phyloP scores from a whole-genome alignment of 2,797 vertebrate genomes.

The Smutsia gigantea region DNA sequence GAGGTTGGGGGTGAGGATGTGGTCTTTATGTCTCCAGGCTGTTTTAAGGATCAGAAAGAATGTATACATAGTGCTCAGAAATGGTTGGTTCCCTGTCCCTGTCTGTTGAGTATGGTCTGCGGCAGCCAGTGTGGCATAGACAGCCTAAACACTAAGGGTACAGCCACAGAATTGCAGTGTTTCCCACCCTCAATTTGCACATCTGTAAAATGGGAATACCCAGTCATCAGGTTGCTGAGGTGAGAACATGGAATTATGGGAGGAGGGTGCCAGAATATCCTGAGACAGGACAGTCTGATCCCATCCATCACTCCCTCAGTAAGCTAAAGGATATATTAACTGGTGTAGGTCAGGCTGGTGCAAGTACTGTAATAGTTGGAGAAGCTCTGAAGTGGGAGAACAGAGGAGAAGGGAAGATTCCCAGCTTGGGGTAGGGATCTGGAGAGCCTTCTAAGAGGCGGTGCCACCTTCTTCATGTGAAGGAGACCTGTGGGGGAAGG shows the following conservation, averaged over 20 bases:
- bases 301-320: not conserved
- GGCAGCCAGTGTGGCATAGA: not conserved
- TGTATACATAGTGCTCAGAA: accelerated
- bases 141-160: not conserved
- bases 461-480: not conserved
- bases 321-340: not conserved
- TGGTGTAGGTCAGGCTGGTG: not conserved
- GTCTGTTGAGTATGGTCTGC: not conserved
- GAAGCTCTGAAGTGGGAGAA: not conserved
- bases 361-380: not conserved
- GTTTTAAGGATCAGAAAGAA: not conserved
- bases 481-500: not conserved
- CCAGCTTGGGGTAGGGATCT: not conserved
- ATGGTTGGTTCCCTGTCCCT: not conserved
- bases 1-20: not conserved
- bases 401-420: not conserved
- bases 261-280: not conserved
- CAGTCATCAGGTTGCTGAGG: too few species aligned
- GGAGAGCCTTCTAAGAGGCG: not conserved
- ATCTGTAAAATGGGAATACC: not conserved
- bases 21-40: not conserved
- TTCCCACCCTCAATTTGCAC: not conserved
- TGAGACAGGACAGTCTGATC: too few species aligned
- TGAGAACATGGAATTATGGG: not conserved
- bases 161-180: not conserved